Conservation (phyloP, 2,888 invertebrate genomes). For the Macaria notata region DNA sequence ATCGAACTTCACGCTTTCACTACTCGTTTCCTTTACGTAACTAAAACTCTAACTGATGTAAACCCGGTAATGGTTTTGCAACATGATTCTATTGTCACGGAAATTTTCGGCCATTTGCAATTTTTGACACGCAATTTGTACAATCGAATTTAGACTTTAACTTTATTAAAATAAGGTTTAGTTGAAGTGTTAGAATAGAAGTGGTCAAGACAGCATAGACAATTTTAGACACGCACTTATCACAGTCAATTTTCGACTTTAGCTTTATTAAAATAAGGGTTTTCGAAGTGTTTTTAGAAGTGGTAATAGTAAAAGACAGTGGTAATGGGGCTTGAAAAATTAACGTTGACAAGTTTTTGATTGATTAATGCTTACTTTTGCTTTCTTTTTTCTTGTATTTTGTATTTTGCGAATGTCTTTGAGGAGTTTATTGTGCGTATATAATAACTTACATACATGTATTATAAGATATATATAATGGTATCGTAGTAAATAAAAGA, state of each 20-base stretch:
- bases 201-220: too few relatives aligned
- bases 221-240: too few relatives aligned
- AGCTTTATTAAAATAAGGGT: too few relatives aligned
- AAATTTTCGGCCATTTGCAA: constrained; percentile 3
- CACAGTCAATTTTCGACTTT: too few relatives aligned
- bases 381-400: neutral
- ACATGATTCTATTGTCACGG: constrained; percentile 5
- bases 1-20: constrained; percentile 7
- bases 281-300: too few relatives aligned
- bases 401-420: neutral
- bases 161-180: too few relatives aligned
- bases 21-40: constrained; percentile 5
- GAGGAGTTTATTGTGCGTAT: neutral
- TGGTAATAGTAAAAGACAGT: neutral
- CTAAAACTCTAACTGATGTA: constrained; percentile 6
- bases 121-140: constrained; percentile 1
- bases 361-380: neutral
- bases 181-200: too few relatives aligned
- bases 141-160: too few relatives aligned
- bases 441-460: too few relatives aligned
- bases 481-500: too few relatives aligned
- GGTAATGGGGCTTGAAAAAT: neutral
- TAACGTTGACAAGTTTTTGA: constrained; percentile 1
- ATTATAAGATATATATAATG: too few relatives aligned
- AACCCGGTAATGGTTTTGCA: constrained; percentile 2